phyloP scores from a whole-genome alignment of 2,888 invertebrate genomes.

The Euproctis similis region DNA sequence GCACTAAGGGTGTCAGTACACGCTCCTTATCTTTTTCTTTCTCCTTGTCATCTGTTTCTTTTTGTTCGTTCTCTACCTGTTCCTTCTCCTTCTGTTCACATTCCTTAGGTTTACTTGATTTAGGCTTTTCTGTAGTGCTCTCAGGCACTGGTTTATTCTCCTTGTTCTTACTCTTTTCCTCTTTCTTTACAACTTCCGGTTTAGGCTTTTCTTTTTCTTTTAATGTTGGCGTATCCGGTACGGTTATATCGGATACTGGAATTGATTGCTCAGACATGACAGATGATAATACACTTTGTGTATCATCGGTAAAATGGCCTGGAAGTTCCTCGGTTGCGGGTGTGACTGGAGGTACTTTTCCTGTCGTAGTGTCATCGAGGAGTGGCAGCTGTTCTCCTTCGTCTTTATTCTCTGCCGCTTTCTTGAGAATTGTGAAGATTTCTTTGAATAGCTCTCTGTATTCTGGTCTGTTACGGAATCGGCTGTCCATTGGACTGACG shows the following conservation, averaged over 20 bases:
- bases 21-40: conserved; percentile 61
- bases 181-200: conserved; percentile 46
- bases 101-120: conserved; percentile 25
- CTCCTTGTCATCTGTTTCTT: conserved; percentile 27
- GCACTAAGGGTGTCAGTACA: conserved; percentile 79
- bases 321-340: conserved; percentile 80
- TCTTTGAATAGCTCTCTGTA: conserved; percentile 88
- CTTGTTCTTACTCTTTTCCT: conserved; percentile 42
- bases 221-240: conserved; percentile 70
- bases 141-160: conserved; percentile 53
- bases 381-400: conserved; percentile 85
- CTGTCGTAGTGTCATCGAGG: conserved; percentile 77
- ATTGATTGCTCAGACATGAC: conserved; percentile 83
- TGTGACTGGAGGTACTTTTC: conserved; percentile 81
- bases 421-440: conserved; percentile 87
- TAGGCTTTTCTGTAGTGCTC: conserved; percentile 40
- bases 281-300: conserved; percentile 84
- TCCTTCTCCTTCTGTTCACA: too few relatives aligned
- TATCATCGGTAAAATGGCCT: conserved; percentile 81
- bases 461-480: conserved; percentile 88
- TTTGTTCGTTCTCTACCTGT: conserved; percentile 18
- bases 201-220: conserved; percentile 57
- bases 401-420: conserved; percentile 88
- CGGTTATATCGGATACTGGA: conserved; percentile 80
- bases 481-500: conserved; percentile 84